A percentile compares a stretch with the other conserved stretches of the same genome.
phyloP scores from a whole-genome alignment of 2,797 vertebrate species.

The Enteromius fasciolatus region DNA sequence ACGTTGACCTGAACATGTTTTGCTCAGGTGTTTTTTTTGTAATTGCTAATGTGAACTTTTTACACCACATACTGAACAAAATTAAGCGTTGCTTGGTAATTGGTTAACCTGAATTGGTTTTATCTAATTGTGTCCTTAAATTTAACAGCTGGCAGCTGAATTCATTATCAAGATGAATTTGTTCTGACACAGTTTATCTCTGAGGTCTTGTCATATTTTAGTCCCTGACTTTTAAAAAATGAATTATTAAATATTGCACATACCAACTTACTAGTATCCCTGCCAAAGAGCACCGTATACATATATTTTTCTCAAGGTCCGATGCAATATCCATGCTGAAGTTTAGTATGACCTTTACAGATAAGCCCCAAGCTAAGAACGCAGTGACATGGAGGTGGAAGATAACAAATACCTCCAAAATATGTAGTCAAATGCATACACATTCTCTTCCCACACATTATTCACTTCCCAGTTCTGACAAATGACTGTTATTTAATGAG shows the following conservation, averaged over 20 bases:
- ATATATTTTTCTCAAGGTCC: background rate
- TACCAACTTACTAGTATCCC: background rate
- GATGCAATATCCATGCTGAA: background rate
- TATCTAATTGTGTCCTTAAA: background rate
- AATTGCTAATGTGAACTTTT: background rate
- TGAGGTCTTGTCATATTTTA: background rate
- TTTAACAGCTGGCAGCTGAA: background rate
- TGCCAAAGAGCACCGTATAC: background rate
- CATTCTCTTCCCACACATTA: constrained; percentile 25
- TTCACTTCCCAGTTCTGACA: constrained; percentile 20
- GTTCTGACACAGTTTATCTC: too few species aligned
- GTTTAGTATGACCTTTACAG: background rate
- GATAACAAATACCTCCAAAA: background rate
- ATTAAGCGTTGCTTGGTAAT: background rate
- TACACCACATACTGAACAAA: background rate
- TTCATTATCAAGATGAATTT: background rate
- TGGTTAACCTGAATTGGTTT: background rate
- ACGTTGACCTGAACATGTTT: background rate
- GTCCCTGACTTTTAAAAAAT: background rate
- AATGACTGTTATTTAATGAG: constrained; percentile 33
- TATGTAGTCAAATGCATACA: constrained; percentile 13
- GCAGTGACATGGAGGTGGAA: background rate
- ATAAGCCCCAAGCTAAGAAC: background rate
- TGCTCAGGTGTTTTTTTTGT: background rate
- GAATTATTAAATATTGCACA: background rate